Percentiles rank a stretch among this genome's conserved stretches.
Evolutionary conservation across 2,888 invertebrate species (phyloP).

Genomic region (Sinelater perroti): DNA sequence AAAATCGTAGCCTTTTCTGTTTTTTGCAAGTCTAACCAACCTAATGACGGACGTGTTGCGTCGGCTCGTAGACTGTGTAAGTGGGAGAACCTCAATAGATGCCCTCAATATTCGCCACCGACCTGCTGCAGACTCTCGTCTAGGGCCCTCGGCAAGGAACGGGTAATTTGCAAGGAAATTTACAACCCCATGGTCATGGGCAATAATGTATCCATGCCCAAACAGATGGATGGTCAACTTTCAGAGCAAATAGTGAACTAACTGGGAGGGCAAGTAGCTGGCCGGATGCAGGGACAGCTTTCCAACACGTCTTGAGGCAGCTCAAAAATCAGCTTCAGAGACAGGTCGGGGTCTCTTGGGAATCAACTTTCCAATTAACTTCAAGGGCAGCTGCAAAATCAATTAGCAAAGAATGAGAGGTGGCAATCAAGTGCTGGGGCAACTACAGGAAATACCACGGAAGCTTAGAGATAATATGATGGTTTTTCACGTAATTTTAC

Average conservation of each 20-base stretch:
- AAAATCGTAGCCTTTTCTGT: too few relatives aligned
- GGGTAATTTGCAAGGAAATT: slow-evolving; percentile 53
- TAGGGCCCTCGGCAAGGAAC: slow-evolving; percentile 68
- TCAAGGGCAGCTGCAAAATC: slow-evolving; percentile 42
- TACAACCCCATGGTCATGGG: slow-evolving; percentile 56
- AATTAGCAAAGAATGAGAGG: slow-evolving; percentile 56
- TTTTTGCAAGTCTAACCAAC: too few relatives aligned
- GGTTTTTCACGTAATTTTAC: slow-evolving; percentile 70
- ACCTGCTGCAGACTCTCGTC: slow-evolving; percentile 79
- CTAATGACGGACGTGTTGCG: slow-evolving; percentile 69
- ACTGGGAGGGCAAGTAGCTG: slow-evolving; percentile 61
- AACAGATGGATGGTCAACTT: slow-evolving; percentile 50
- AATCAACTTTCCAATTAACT: slow-evolving; percentile 45
- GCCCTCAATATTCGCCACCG: slow-evolving; percentile 67
- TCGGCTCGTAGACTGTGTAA: slow-evolving; percentile 64
- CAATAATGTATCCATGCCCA: slow-evolving; percentile 64
- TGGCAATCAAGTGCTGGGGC: slow-evolving; percentile 56
- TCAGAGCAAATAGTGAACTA: slow-evolving; percentile 48
- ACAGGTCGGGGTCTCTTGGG: slow-evolving; percentile 61
- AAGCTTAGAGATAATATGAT: slow-evolving; percentile 54
- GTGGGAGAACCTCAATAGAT: slow-evolving; percentile 63
- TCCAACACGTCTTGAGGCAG: slow-evolving; percentile 41
- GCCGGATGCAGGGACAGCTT: slow-evolving; percentile 61
- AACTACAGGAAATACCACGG: slow-evolving; percentile 52
- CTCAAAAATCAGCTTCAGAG: slow-evolving; percentile 45